Conservation (phyloP, 2,113 vertebrate species). For the Eidolon helvum region DNA sequence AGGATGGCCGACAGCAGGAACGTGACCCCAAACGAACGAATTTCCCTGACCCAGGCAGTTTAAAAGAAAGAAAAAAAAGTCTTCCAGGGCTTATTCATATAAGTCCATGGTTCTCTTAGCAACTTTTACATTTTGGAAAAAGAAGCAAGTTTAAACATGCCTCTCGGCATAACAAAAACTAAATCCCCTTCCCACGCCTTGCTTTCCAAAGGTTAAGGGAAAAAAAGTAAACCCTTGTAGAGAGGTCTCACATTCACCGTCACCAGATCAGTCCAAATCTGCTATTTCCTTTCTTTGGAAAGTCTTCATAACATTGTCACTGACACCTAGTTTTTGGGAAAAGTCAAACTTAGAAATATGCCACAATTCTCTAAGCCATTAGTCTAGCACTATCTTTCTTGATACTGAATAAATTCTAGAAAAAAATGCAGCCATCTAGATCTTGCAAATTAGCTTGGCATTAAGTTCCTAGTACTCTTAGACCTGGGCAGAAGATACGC, state of each 20-base stretch:
- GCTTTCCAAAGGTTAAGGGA: not conserved
- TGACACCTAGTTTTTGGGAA: not conserved
- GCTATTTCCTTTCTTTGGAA: not conserved
- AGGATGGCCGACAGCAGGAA: not conserved
- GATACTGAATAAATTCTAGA: not conserved
- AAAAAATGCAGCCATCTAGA: not conserved
- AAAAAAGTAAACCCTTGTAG: not conserved
- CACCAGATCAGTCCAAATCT: not conserved
- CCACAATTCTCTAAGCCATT: not conserved
- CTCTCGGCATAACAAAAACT: not conserved
- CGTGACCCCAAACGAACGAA: not conserved
- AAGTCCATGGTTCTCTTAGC: not conserved
- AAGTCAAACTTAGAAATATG: conserved; percentile 10
- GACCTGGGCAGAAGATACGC: not conserved
- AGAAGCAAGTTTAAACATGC: conserved; percentile 45
- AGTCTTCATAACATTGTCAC: not conserved
- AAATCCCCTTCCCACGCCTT: conserved; percentile 20
- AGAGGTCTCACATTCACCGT: not conserved
- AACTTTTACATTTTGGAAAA: conserved; percentile 25
- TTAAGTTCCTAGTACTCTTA: not conserved
- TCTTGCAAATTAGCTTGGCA: not conserved
- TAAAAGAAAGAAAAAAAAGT: not conserved
- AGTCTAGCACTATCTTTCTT: not conserved
- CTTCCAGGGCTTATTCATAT: not conserved
- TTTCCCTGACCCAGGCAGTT: not conserved